Evolutionary conservation across 2,888 invertebrate species (phyloP), one percentile per base, ranked within the genome.

Genomic region (Subacronicta megacephala): DNA sequence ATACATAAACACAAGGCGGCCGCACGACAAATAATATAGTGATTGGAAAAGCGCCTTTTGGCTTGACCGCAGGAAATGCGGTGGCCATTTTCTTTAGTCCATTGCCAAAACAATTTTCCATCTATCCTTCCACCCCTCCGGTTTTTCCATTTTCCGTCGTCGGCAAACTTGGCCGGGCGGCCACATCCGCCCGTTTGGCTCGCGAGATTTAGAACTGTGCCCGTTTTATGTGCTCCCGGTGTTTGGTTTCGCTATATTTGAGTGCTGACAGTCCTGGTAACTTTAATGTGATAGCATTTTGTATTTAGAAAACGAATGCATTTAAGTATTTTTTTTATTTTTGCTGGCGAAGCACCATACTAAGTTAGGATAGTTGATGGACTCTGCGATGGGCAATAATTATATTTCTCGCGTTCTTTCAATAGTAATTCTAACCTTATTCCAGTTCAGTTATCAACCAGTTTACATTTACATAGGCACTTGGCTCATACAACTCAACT

Each of bases 81-180:
- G 81, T 77, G 73, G 82, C 83, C 92, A 93, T 93, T 93, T 94
- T 92, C 93, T 90, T 92, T 85, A 93, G 92, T 90, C 91, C 90
- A 89, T 82, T 83, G 90, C 90, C 90, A 91, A 90, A 89, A 91
- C 89, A 89, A 90, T 90, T 84, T 88, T 75, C 75, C 76, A 76
- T 74, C 73, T 75, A 68, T 70, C 68, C 72, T 75, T 72, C 73
- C 73, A 70, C 67, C 76, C 76, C 76, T 77, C 76, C 78, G 76
- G 82, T 85, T 87, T 87, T 87, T 83, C 88, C 84, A 85, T 88
- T 89, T 87, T 87, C 85, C 84, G 85, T 86, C 82, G 84, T 82
- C 83, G 86, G 83, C 82, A 84, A 87, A 86, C 83, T 88, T 87
- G 87, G 88, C 88, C 63, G 73, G 79, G 84, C 46, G 73, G 55